Evolutionary conservation across 2,113 vertebrate genomes (phyloP), one percentile per base, ranked within the genome.

Genomic region (Nematolebias whitei): DNA sequence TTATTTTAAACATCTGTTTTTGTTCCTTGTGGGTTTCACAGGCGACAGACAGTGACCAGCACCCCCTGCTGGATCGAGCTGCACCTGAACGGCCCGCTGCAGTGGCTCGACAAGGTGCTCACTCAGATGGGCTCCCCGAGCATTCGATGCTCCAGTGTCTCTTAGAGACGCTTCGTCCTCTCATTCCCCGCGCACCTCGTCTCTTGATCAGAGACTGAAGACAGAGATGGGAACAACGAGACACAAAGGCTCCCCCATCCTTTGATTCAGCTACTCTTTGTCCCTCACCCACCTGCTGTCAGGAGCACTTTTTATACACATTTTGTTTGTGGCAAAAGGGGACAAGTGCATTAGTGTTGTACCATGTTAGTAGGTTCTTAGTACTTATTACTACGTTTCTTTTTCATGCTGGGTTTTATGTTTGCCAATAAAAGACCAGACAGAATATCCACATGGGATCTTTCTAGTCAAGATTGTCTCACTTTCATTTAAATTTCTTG

Each of bases 1-100:
- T 3, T 16, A n/a, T 49, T 1, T 3, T 35, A 32, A 53, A 62
- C 64, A 65, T 71, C 66, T 73, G 73, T 68, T 11, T 68, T 53
- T 57, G n/a, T n/a, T n/a, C n/a, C 26, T 2, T 0, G 14, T 58
- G 56, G 62, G 19, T 53, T 72, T 71, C 67, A 32, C 54, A 98
- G 98, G 92, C 93, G 98, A 56, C 98, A 99, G 92, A 99, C 97
- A 0, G 97, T 99, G 91, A 99, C 98, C 84, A 99, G 98, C 90
- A 99, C 98, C 83, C 98, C 98, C 84, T 99, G 98, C 93, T 99
- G 98, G 98, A 99, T 99, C 0, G 98, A 99, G 83, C 95, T 99
- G 78, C 98, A 99, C 82, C 95, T 99, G 23, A 99, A 99, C 0
- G 98, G 98, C 0, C 98, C 98, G 24, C 57, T 99, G 88, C 98